Base-by-base conservation (phyloP, 1,140 invertebrate genomes). In the Paraescarpia echinospica region DNA sequence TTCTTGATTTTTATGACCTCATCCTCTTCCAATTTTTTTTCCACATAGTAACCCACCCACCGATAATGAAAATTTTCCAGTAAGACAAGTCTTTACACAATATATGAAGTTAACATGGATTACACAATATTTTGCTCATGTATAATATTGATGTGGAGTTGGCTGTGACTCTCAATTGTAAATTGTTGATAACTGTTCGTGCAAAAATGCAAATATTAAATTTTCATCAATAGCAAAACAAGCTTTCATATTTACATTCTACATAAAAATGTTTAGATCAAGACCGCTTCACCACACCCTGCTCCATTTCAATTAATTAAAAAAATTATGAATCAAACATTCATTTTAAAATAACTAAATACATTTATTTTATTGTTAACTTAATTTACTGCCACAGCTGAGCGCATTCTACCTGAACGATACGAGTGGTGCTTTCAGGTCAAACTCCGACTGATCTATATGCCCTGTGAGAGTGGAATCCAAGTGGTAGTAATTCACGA, bases 401-500 rank as follows among this genome's bases (percentile, higher is more conserved):
- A 14, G 12, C 9, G 4, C 34, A 51, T n/a, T 90, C 33, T 91
- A 96, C 96, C 96, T 96, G 89, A 99, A 97, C 0, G 98, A 99
- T 94, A 99, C 97, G 31, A 99, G 96, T 0, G 99, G 98, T 22
- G 98, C 98, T 34, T 97, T 96, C 35, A 97, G 95, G 96, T 98
- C 98, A 4, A 97, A 95, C 96, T 99, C 99, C 0, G 98, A 99
- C 95, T 98, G 97, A 96, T 99, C 99, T 0, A 97, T 98, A 95
- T 99, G 99, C 0, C 98, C 98, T 59, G 98, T 97, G 35, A 99
- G 96, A 41, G 98, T 98, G 0, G 98, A 99, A 94, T 98, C 97
- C 96, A 98, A 97, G 93, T 98, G 98, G 95, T 99, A 99, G 95
- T 98, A 99, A 96, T 99, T 99, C 0, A 99, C 97, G 94, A 99